Percentiles rank a stretch among this genome's conserved stretches.
These are phyloP conservation scores for Anniella stebbinsi DNA, from an alignment of 2,797 vertebrate genomes.

Conservation along the genomic window DNA sequence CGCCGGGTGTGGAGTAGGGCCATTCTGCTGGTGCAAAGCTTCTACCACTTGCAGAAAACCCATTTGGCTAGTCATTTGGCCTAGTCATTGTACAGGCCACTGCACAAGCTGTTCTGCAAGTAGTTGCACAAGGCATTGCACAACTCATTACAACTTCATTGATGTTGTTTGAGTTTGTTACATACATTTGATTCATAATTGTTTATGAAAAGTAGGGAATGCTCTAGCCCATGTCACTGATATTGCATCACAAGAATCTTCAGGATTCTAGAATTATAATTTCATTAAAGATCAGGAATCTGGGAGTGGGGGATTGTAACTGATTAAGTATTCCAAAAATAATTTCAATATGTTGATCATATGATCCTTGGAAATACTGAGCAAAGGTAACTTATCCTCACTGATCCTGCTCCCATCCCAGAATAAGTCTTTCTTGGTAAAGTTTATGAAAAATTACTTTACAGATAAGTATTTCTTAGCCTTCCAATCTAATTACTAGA, in stretches of 20 bases:
- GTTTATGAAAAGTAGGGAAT: background rate
- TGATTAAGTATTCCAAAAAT: background rate
- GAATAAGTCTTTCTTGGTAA: background rate
- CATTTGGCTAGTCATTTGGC: no score
- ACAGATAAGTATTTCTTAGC: background rate
- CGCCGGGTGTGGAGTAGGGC: no score
- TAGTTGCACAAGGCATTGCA: no score
- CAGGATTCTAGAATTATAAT: background rate
- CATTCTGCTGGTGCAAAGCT: no score
- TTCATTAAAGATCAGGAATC: background rate
- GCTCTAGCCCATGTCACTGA: background rate
- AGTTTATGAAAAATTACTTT: background rate
- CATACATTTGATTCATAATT: no score
- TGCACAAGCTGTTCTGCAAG: no score
- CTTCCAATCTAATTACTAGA: background rate
- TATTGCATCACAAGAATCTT: background rate
- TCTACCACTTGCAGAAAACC: no score
- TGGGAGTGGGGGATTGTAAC: background rate
- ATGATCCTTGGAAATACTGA: background rate
- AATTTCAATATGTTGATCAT: background rate
- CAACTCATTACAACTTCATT: no score
- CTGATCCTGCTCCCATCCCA: background rate
- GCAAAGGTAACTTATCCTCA: background rate
- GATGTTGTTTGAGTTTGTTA: background rate
- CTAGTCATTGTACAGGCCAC: no score